These are phyloP conservation scores for Ctenicera cuprea DNA, from an alignment of 2,888 invertebrate species.

Conservation along the genomic window DNA sequence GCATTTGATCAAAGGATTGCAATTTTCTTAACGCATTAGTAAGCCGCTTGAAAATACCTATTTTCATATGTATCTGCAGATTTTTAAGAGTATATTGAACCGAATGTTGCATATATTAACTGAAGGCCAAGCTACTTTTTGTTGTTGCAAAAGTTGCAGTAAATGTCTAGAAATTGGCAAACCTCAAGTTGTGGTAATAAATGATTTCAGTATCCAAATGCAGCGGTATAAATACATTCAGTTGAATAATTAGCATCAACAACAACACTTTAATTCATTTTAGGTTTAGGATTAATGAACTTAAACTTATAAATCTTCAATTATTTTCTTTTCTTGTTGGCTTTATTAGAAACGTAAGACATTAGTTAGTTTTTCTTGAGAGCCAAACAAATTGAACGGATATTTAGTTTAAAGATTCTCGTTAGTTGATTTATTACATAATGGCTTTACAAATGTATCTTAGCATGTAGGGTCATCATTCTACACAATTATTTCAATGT, in stretches of 20 bases:
- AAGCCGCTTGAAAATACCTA: neutral
- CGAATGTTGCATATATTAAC: slow-evolving; percentile 51
- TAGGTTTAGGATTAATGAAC: slow-evolving; percentile 18
- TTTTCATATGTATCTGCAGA: slow-evolving; percentile 19
- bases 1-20: neutral
- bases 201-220: slow-evolving; percentile 28
- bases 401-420: neutral
- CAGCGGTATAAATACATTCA: slow-evolving; percentile 9
- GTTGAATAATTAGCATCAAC: slow-evolving; percentile 20
- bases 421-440: slow-evolving; percentile 33
- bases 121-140: slow-evolving; percentile 48
- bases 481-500: slow-evolving; percentile 54
- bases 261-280: slow-evolving; percentile 13
- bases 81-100: slow-evolving; percentile 49
- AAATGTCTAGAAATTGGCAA: slow-evolving; percentile 40
- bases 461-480: slow-evolving; percentile 41
- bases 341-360: slow-evolving; percentile 1
- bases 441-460: slow-evolving; percentile 31
- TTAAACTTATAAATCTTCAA: neutral
- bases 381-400: neutral
- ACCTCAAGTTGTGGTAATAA: slow-evolving; percentile 28
- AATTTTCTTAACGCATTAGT: neutral
- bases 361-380: neutral
- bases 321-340: slow-evolving; percentile 7
- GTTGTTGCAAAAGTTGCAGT: slow-evolving; percentile 44